Evolutionary conservation across 1,140 invertebrate genomes (phyloP).

Genomic region (Aphidius gifuensis): DNA sequence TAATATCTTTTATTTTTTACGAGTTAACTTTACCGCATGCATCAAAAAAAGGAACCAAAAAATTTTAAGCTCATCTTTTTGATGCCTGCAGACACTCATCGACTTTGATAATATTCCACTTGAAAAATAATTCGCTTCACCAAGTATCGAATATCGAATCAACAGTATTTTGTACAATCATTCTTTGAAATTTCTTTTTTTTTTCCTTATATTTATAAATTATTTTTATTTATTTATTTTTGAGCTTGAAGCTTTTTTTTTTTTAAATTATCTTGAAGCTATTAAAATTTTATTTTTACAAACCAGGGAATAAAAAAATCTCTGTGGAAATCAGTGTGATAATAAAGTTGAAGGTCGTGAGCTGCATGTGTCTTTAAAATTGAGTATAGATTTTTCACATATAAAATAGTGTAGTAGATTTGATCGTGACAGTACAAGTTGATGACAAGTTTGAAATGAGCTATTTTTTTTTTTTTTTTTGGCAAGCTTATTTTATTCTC

Average conservation of each 20-base stretch:
- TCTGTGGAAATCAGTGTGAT: too few relatives aligned
- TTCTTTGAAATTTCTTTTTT: not conserved
- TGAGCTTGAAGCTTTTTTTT: not conserved
- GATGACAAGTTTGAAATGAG: too few relatives aligned
- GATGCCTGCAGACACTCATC: conserved; percentile 35
- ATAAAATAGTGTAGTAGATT: too few relatives aligned
- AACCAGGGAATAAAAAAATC: too few relatives aligned
- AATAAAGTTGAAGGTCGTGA: too few relatives aligned
- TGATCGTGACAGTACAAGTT: too few relatives aligned
- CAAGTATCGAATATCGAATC: conserved; percentile 33
- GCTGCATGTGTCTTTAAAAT: too few relatives aligned
- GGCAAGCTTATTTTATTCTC: too few relatives aligned
- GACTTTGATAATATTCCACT: conserved; percentile 41
- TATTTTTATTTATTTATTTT: not conserved
- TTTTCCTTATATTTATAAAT: not conserved
- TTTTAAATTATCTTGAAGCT: not conserved
- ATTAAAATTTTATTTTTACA: not conserved
- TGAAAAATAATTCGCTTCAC: conserved; percentile 39
- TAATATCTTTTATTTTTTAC: conserved; percentile 40
- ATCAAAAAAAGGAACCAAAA: not conserved
- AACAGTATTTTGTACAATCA: conserved; percentile 10
- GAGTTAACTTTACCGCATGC: conserved; percentile 32
- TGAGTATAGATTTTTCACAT: too few relatives aligned
- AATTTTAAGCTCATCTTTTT: conserved; percentile 19
- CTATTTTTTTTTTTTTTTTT: too few relatives aligned